Conservation (phyloP, 2,113 vertebrate species). For the Sclerurus mexicanus region DNA sequence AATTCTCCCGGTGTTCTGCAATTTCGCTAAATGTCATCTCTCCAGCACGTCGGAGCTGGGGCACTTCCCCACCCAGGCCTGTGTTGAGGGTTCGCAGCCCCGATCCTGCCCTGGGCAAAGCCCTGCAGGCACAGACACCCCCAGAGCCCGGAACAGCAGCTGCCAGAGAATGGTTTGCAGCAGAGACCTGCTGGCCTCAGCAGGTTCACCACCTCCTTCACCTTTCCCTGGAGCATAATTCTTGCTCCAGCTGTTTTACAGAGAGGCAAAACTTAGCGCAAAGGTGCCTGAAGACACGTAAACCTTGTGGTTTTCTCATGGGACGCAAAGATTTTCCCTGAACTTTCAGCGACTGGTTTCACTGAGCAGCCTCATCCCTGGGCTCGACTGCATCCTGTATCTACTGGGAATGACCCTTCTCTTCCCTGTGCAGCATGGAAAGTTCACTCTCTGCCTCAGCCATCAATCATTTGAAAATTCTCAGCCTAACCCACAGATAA, state of each 20-base stretch:
- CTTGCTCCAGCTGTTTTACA: neutral
- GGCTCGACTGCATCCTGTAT: neutral
- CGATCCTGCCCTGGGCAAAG: neutral
- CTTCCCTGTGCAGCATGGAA: neutral
- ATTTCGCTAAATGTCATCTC: neutral
- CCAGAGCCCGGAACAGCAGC: fast-evolving
- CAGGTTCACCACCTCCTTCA: neutral
- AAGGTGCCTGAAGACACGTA: neutral
- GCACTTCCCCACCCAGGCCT: neutral
- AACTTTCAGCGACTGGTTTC: neutral
- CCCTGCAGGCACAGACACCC: neutral
- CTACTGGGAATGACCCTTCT: neutral
- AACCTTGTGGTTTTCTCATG: neutral
- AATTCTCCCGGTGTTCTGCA: fast-evolving
- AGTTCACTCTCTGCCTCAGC: neutral
- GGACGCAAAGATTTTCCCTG: neutral
- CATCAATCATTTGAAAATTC: neutral
- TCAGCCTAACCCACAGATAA: neutral
- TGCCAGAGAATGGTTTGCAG: neutral
- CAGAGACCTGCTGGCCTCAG: neutral
- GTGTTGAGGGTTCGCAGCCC: neutral
- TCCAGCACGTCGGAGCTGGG: neutral
- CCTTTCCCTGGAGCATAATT: neutral
- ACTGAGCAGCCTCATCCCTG: neutral
- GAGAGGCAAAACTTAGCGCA: neutral